These are phyloP conservation scores for Torymus auratus DNA, from an alignment of 2,888 invertebrate genomes.

Conservation along the genomic window DNA sequence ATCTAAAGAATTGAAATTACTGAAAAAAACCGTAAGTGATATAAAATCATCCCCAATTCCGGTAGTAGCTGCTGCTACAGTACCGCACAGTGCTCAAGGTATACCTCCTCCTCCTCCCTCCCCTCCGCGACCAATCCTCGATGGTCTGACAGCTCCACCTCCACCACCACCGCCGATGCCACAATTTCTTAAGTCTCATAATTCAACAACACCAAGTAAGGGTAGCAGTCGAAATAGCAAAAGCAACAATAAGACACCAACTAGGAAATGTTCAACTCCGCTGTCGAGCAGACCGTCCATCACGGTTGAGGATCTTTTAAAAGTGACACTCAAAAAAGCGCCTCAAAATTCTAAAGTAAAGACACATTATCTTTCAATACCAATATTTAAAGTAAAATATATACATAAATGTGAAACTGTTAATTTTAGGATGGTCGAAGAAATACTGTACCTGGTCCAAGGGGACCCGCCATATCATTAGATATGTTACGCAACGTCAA, in stretches of 20 bases:
- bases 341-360: constrained; percentile 67
- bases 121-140: not conserved
- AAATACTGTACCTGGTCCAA: constrained; percentile 61
- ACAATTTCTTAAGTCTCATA: constrained; percentile 52
- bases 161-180: constrained; percentile 59
- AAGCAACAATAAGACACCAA: constrained; percentile 61
- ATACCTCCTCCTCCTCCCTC: constrained; percentile 10
- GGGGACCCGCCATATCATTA: constrained; percentile 70
- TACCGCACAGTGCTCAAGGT: too few species aligned
- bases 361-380: too few species aligned
- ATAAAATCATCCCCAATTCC: constrained; percentile 43
- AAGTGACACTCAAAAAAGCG: constrained; percentile 73
- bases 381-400: not conserved
- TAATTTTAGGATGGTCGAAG: constrained; percentile 65
- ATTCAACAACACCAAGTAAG: constrained; percentile 49
- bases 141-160: not conserved
- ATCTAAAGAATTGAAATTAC: constrained; percentile 62
- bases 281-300: constrained; percentile 68
- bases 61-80: not conserved
- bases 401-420: constrained; percentile 8
- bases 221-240: constrained; percentile 38
- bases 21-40: constrained; percentile 61
- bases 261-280: constrained; percentile 67
- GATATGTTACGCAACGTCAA: constrained; percentile 74
- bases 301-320: constrained; percentile 73